Conservation (phyloP, 2,113 vertebrate genomes). For the Oenanthe oenanthe region DNA sequence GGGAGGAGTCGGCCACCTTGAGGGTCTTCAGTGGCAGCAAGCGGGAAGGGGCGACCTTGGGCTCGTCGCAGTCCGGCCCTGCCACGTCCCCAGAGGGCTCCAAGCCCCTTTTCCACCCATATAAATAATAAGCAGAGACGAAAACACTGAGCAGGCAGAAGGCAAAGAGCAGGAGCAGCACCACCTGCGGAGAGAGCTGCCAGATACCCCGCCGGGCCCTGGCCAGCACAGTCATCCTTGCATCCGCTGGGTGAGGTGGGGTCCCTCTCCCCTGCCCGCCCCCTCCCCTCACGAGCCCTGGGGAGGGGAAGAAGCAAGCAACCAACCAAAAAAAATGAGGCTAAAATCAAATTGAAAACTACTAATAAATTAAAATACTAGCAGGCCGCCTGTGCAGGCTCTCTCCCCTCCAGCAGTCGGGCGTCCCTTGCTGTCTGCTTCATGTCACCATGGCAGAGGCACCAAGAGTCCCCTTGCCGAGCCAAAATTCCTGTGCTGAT, state of each 20-base stretch:
- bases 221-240: conserved; percentile 82
- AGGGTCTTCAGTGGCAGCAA: conserved; percentile 84
- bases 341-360: neutral
- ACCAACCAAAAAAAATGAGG: neutral
- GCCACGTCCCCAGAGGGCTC: conserved; percentile 85
- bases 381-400: conserved; percentile 32
- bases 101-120: conserved; percentile 93
- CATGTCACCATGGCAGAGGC: conserved; percentile 99
- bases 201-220: conserved; percentile 91
- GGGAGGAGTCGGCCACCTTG: conserved; percentile 78
- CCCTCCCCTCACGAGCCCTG: conserved; percentile 29
- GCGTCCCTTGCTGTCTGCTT: conserved; percentile 78
- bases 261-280: conserved; percentile 58
- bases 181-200: conserved; percentile 92
- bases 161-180: conserved; percentile 91
- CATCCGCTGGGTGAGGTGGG: conserved; percentile 24
- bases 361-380: conserved; percentile 71
- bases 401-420: conserved; percentile 44
- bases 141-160: conserved; percentile 97
- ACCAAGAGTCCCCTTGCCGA: conserved; percentile 73
- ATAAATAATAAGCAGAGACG: conserved; percentile 96
- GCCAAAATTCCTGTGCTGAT: conserved; percentile 58
- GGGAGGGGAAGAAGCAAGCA: conserved; percentile 55
- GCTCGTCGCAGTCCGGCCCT: conserved; percentile 83
- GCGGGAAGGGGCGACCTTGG: conserved; percentile 85